Base-by-base conservation (phyloP, 2,888 invertebrate species). In the Germaria angustata region DNA sequence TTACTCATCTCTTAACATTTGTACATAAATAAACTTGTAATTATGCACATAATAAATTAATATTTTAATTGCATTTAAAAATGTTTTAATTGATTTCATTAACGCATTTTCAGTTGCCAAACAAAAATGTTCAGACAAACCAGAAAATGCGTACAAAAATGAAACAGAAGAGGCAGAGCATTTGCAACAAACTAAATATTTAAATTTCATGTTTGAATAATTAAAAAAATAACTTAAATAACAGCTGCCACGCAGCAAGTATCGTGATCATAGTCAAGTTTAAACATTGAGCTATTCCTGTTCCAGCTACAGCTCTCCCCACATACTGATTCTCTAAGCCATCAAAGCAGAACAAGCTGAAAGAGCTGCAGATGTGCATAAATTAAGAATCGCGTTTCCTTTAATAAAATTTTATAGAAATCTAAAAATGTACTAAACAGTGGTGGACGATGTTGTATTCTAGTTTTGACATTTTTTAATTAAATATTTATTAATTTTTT, bases 41-140 rank as follows among this genome's bases (percentile, higher is more conserved):
- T 75, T 75, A 66, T 75, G 75, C 55, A 46, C 75, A 75, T 75
- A 75, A 55, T 66, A 75, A 75, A 75, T 75, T 55, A 55, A 75
- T 75, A 66, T 46, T 75, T 75, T 75, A 75, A 75, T 75, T 65
- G 28, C 32, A 20, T 28, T 53, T 63, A 44, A 77, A 69, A 73
- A 63, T 51, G 61, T 61, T 80, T 73, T 69, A 73, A 73, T 80
- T 72, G 63, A 68, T 51, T 80, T 80, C 61, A 68, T 75, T 69
- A 80, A 75, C 68, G 80, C 73, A 69, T 69, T 61, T 68, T 80
- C 22, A 36, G 8, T 39, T 61, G 32, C 24, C 46, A 24, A 15
- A 77, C 61, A 59, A 36, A n/a, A 36, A 49, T 32, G 61, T 72
- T 59, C 49, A 24, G 36, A 59, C 36, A 71, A 15, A 51, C 28